These are phyloP conservation scores for Okapia johnstoni DNA, from an alignment of 2,113 vertebrate genomes.

Conservation along the genomic window DNA sequence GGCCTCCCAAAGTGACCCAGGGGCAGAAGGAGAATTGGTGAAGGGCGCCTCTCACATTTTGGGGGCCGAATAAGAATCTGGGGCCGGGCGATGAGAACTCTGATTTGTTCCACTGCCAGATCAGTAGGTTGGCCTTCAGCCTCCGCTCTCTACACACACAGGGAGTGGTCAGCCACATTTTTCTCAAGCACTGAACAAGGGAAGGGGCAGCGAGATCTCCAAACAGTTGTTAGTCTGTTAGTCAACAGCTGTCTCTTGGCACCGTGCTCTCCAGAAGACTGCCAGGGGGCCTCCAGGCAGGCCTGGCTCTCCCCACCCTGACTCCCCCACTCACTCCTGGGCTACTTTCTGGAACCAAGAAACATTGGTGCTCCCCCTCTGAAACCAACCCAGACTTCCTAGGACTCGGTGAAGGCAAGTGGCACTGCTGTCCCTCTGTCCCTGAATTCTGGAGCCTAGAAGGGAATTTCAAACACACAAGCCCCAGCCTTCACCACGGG, in stretches of 20 bases:
- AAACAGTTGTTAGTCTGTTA: conserved; percentile 9
- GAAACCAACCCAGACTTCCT: neutral
- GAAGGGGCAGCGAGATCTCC: neutral
- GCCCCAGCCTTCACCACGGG: neutral
- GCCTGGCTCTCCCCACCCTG: neutral
- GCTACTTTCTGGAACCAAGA: neutral
- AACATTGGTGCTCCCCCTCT: neutral
- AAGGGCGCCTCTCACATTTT: neutral
- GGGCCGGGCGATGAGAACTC: neutral
- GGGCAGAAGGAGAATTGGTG: neutral
- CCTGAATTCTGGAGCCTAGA: neutral
- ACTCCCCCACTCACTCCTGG: neutral
- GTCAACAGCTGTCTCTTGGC: neutral
- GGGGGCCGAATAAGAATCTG: neutral
- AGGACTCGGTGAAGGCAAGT: neutral
- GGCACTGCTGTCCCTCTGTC: neutral
- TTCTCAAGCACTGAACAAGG: neutral
- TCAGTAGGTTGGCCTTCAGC: neutral
- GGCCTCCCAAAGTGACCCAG: neutral
- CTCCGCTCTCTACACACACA: neutral
- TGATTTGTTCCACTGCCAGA: neutral
- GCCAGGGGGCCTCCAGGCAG: neutral
- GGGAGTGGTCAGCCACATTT: neutral
- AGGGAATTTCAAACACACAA: neutral
- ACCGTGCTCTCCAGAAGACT: neutral